These are phyloP conservation scores for Brachionus calyciflorus DNA, from an alignment of 1,140 invertebrate genomes.

Conservation along the genomic window DNA sequence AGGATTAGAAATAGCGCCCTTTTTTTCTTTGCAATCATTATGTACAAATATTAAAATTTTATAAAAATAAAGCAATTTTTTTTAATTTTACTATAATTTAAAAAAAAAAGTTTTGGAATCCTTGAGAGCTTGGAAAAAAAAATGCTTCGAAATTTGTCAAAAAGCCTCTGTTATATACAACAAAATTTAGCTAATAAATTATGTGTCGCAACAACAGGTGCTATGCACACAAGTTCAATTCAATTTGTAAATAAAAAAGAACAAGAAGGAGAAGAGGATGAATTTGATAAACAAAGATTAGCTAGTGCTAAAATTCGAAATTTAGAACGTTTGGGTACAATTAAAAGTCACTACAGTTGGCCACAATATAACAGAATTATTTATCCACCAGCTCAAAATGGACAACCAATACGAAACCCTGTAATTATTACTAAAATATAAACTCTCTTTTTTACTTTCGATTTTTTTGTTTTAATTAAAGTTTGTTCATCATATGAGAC, in stretches of 20 bases:
- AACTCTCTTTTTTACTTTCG: background rate
- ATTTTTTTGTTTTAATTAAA: background rate
- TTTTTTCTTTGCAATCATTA: no score
- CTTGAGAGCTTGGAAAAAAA: no score
- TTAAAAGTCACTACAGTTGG: conserved; percentile 42
- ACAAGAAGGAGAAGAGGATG: background rate
- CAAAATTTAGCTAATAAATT: background rate
- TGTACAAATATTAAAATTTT: conserved; percentile 11
- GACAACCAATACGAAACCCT: background rate
- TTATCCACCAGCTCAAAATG: conserved; percentile 36
- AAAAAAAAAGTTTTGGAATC: no score
- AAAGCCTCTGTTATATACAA: background rate
- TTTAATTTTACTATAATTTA: background rate
- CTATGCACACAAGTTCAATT: background rate
- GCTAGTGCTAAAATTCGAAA: conserved; percentile 19
- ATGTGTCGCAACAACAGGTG: background rate
- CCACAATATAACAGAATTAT: conserved; percentile 45
- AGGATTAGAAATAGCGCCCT: no score
- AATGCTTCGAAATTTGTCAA: background rate
- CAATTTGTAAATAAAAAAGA: conserved; percentile 27
- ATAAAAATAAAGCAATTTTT: background rate
- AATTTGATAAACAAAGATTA: conserved; percentile 3
- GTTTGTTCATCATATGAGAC: conserved; percentile 53
- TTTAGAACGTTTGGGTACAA: conserved; percentile 20
- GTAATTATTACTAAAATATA: conserved; percentile 24